phyloP scores from a whole-genome alignment of 2,888 invertebrate genomes.

The Cosmia trapezina region DNA sequence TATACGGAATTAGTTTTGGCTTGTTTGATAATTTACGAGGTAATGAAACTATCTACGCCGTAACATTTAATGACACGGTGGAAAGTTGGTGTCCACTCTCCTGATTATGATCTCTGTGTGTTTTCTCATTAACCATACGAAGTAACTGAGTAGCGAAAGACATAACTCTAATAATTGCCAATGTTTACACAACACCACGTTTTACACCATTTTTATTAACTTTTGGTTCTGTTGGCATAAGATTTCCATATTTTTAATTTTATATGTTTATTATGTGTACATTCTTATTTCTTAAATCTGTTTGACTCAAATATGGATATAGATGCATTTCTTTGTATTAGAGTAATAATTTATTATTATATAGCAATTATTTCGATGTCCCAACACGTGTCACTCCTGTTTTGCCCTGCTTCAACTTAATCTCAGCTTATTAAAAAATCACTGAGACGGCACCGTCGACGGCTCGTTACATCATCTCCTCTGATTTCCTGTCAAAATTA shows the following conservation, averaged over 20 bases:
- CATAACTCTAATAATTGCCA: background rate
- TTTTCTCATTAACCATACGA: slow-evolving; percentile 21
- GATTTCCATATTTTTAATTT: background rate
- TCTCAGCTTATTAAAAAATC: slow-evolving; percentile 64
- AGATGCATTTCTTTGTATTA: slow-evolving; percentile 31
- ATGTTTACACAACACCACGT: background rate
- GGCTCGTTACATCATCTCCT: slow-evolving; percentile 59
- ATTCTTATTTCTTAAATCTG: background rate
- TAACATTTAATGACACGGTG: slow-evolving; percentile 38
- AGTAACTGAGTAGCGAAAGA: background rate
- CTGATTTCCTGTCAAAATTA: slow-evolving; percentile 65
- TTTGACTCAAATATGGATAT: slow-evolving; percentile 5
- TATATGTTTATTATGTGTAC: background rate
- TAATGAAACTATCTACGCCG: slow-evolving; percentile 32
- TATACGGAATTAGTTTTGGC: slow-evolving; percentile 32
- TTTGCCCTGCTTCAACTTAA: slow-evolving; percentile 52
- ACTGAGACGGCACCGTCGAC: slow-evolving; percentile 54
- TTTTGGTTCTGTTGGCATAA: background rate
- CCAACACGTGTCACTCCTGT: slow-evolving; percentile 53
- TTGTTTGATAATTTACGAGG: slow-evolving; percentile 38
- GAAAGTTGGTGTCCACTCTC: slow-evolving; percentile 38
- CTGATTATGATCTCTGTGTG: slow-evolving; percentile 33
- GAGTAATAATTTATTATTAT: too few species aligned
- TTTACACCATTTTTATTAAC: slow-evolving; percentile 13
- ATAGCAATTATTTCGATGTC: slow-evolving; percentile 27